These are phyloP conservation scores for Aporrectodea caliginosa DNA, from an alignment of 1,140 invertebrate genomes.

Conservation along the genomic window DNA sequence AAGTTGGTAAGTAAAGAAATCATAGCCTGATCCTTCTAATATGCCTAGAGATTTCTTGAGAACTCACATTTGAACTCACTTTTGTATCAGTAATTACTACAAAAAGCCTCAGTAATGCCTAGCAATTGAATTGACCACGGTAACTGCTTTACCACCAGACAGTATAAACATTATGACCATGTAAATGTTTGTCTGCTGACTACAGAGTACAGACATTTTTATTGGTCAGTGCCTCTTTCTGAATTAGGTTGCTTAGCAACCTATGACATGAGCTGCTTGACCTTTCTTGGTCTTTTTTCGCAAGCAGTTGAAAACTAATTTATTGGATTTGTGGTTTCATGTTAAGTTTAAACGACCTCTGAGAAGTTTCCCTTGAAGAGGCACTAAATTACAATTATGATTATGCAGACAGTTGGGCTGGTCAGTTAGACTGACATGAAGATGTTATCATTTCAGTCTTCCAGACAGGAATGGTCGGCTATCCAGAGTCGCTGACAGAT, in stretches of 20 bases:
- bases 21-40: not conserved
- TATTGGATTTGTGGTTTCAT: not conserved
- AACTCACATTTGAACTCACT: not conserved
- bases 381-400: too few relatives aligned
- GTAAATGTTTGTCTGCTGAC: not conserved
- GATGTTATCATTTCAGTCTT: slow-evolving; percentile 68
- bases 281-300: not conserved
- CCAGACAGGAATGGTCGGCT: slow-evolving; percentile 99
- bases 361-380: not conserved
- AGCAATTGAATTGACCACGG: not conserved
- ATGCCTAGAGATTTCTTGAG: not conserved
- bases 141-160: not conserved
- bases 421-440: not conserved
- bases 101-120: not conserved
- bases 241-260: too few relatives aligned
- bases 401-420: too few relatives aligned
- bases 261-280: too few relatives aligned
- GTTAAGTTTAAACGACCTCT: not conserved
- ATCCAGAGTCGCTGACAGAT: slow-evolving; percentile 95
- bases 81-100: not conserved
- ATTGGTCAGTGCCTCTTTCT: too few relatives aligned
- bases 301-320: not conserved
- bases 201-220: too few relatives aligned
- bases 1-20: slow-evolving; percentile 72
- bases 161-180: not conserved